Base-by-base conservation (phyloP, 2,797 vertebrate genomes). In the Takifugu ocellatus region DNA sequence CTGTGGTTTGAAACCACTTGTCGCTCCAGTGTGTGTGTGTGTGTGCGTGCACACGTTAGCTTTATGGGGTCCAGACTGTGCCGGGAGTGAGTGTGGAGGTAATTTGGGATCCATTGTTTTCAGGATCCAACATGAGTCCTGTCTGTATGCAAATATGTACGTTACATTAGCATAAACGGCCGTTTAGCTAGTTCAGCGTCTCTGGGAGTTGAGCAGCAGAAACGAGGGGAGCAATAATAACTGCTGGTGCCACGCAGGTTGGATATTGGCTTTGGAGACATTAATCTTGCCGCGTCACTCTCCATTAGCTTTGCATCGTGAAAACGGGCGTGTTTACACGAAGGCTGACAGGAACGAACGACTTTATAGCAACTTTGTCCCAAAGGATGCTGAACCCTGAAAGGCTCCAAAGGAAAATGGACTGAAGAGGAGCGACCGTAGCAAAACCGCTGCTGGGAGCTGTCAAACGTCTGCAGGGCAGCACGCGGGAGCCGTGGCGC, bases 101-200 rank as follows among this genome's bases (percentile, higher is more conserved):
- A 61, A 54, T 44, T 44, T 44, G 43, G 54, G 61, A 56, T 71
- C 68, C 51, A 56, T 74, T 59, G 69, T 31, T 14, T 3, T 59
- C 25, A 25, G 31, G 56, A 57, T 59, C 49, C 49, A 25, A 48
- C 17, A 8, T 25, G 52, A 17, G 27, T 43, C n/a, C 9, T 1
- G 5, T 44, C 15, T 51, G 29, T 33, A 5, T 51, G 45, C 25
- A 24, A 17, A 10, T 21, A 16, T 49, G 9, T 52, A 5, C 14
- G 14, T 39, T 53, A 12, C 36, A 31, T 25, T 43, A 44, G 21
- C 27, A 10, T 56, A 25, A 29, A 11, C 5, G 2, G 8, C 5
- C 21, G 25, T 21, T 50, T 15, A 15, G 36, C 44, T 39, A 25
- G 25, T 52, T 31, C 4, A 2, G 14, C n/a, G 46, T 11, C 42